Conservation (phyloP, 2,888 invertebrate species). For the Mimumesa dahlbomi region DNA sequence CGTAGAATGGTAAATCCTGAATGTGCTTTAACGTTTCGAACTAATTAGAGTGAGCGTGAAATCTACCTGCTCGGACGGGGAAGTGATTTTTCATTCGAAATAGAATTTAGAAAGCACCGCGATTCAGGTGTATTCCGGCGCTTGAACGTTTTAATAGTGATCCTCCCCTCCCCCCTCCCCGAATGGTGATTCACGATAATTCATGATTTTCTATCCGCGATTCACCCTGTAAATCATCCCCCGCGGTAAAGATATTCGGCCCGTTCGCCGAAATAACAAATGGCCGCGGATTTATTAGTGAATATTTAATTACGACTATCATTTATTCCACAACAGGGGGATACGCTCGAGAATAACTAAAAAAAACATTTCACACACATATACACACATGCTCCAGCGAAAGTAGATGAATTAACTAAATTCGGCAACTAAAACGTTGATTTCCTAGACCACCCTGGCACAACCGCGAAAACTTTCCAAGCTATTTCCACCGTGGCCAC, state of each 20-base stretch:
- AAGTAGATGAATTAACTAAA: conserved; percentile 44
- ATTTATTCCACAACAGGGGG: conserved; percentile 25
- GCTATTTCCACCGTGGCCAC: conserved; percentile 6
- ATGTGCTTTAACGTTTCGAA: too few relatives aligned
- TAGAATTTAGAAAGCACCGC: too few relatives aligned
- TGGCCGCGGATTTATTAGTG: conserved; percentile 19
- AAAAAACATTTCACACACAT: neutral
- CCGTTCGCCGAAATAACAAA: conserved; percentile 32
- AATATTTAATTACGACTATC: conserved; percentile 43
- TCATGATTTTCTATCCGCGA: too few relatives aligned
- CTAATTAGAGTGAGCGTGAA: too few relatives aligned
- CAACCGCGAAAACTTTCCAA: conserved; percentile 12
- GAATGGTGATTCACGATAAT: too few relatives aligned
- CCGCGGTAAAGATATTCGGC: conserved; percentile 27
- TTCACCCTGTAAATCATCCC: conserved; percentile 24
- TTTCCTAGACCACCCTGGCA: conserved; percentile 3
- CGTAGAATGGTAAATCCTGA: too few relatives aligned
- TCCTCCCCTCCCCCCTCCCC: too few relatives aligned
- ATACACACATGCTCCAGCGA: too few relatives aligned
- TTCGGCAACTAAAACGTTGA: conserved; percentile 32
- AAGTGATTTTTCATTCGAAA: too few relatives aligned
- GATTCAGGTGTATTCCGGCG: too few relatives aligned
- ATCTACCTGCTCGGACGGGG: too few relatives aligned
- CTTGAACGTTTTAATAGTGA: too few relatives aligned
- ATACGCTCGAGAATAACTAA: conserved; percentile 6